Percentiles rank a stretch among this genome's conserved stretches.
These are phyloP conservation scores for Euphonia xanthogaster DNA, from an alignment of 2,797 vertebrate genomes.

Conservation along the genomic window DNA sequence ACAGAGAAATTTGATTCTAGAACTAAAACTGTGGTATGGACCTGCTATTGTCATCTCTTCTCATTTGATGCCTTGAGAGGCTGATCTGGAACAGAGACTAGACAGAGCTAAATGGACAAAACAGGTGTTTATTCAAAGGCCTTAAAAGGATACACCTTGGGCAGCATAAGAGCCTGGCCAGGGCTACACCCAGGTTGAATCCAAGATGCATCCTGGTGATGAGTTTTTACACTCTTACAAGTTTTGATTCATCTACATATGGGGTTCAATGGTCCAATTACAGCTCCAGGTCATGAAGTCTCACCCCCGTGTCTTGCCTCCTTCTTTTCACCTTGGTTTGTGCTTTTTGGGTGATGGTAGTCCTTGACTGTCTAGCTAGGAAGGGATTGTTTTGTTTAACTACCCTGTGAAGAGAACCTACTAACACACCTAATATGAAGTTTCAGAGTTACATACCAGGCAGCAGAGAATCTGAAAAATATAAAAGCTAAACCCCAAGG, in stretches of 20 bases:
- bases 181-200: background rate
- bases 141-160: background rate
- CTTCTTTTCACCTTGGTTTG: background rate
- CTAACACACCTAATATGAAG: background rate
- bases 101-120: background rate
- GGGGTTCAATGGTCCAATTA: background rate
- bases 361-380: background rate
- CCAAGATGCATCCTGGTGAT: background rate
- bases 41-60: background rate
- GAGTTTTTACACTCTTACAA: background rate
- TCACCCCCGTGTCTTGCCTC: background rate
- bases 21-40: background rate
- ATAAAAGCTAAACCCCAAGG: background rate
- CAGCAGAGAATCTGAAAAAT: background rate
- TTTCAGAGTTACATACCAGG: background rate
- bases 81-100: background rate
- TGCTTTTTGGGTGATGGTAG: background rate
- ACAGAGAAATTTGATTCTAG: background rate
- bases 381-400: background rate
- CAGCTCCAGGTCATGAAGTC: background rate
- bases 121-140: background rate
- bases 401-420: background rate
- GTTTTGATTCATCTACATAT: background rate
- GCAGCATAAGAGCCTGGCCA: background rate
- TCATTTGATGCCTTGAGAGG: background rate